phyloP scores from a whole-genome alignment of 2,888 invertebrate genomes.

The Caenorhabditis sp. region DNA sequence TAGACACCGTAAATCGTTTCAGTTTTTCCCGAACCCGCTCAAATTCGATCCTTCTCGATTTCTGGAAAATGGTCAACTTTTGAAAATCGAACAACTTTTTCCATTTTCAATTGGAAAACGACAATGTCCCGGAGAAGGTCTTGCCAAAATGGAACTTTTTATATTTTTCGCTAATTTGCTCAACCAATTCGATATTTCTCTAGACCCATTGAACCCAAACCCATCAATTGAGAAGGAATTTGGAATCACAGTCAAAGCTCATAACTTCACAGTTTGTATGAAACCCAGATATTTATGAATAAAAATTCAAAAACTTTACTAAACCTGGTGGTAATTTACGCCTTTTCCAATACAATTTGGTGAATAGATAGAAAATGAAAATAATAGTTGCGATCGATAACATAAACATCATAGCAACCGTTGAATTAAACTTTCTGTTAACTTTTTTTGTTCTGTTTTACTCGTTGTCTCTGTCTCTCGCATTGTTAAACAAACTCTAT shows the following conservation, averaged over 20 bases:
- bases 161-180: constrained; percentile 44
- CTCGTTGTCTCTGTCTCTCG: neutral
- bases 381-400: too few species aligned
- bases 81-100: constrained; percentile 38
- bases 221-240: constrained; percentile 24
- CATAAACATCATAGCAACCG: too few species aligned
- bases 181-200: constrained; percentile 35
- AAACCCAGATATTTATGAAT: constrained; percentile 13
- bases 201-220: constrained; percentile 12
- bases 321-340: too few species aligned
- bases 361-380: too few species aligned
- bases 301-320: too few species aligned
- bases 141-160: constrained; percentile 47
- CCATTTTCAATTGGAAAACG: constrained; percentile 52
- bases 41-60: constrained; percentile 37
- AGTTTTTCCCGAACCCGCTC: constrained; percentile 43
- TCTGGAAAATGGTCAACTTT: constrained; percentile 23
- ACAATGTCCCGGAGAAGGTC: constrained; percentile 50
- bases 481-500: neutral
- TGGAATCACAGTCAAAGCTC: constrained; percentile 35
- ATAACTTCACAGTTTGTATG: constrained; percentile 18
- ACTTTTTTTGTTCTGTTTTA: neutral
- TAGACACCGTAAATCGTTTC: neutral
- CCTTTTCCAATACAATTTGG: too few species aligned
- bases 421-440: too few species aligned